Base-by-base conservation (phyloP, 2,797 vertebrate genomes). In the Podarcis lilfordi region DNA sequence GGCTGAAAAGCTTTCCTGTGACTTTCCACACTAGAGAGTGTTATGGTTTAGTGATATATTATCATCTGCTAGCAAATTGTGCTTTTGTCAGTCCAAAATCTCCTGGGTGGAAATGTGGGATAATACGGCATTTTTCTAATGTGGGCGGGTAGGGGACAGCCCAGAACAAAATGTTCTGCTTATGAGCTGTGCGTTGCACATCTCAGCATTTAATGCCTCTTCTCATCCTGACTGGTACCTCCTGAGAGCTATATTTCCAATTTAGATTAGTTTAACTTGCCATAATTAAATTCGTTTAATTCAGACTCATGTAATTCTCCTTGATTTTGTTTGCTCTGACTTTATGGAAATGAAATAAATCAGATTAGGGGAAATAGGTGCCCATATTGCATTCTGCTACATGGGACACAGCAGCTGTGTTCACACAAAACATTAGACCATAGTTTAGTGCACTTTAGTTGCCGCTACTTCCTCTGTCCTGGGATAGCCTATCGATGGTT, bases 201-300 rank as follows among this genome's bases (percentile, higher is more conserved):
- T 69, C 40, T 37, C 27, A 59, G 50, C 55, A 55, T 75, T 75
- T 76, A 74, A 75, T n/a, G 1, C 32, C n/a, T 61, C 61, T 35
- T 78, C 79, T 61, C 40, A 64, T 74, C 40, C 79, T 15, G 43
- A 43, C 29, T 37, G 59, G 7, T 32, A 7, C 37, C 86, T 61
- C 71, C 13, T 35, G 55, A 82, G 37, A 87, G 29, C 35, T 45
- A 27, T 15, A 66, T 74, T 66, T 87, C 55, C 80, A 64, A 82
- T 87, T 87, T 82, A 82, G 37, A 64, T 82, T 81, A 59, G 68
- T 81, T 87, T 87, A 76, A 61, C 29, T 64, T 74, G 55, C 37
- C 37, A 61, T 80, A 86, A 86, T 86, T 80, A 59, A 86, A 86
- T 79, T 71, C n/a, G 10, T 87, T 87, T 75, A 75, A 75, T 81